Conservation (phyloP, 1,140 invertebrate genomes). For the Drosophila sucinea region DNA sequence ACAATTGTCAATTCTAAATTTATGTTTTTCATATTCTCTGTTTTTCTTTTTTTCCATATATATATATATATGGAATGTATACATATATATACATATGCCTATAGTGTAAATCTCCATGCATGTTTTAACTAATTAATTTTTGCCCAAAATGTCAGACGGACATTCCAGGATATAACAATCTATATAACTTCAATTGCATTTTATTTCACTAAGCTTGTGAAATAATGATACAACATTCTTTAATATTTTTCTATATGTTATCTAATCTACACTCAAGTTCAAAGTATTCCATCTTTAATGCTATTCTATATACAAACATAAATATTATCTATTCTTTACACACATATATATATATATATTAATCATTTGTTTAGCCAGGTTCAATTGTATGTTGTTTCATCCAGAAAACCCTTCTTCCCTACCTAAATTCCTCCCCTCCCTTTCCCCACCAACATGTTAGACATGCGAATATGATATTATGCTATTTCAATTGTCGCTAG, state of each 20-base stretch:
- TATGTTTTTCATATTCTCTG: conserved; percentile 22
- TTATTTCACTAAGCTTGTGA: conserved; percentile 24
- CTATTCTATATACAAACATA: conserved; percentile 15
- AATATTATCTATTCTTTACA: conserved; percentile 15
- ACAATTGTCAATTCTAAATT: conserved; percentile 14
- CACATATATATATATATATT: conserved; percentile 27
- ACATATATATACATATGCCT: background rate
- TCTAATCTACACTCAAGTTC: conserved; percentile 52
- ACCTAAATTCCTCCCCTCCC: background rate
- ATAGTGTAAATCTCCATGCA: background rate
- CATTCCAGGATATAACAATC: conserved; percentile 36
- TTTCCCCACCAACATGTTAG: conserved; percentile 24
- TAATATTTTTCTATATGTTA: conserved; percentile 40
- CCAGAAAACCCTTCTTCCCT: conserved; percentile 20
- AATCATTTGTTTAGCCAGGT: conserved; percentile 38
- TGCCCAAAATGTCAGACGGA: conserved; percentile 18
- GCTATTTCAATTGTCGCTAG: conserved; percentile 57
- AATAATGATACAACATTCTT: conserved; percentile 25
- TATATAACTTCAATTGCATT: conserved; percentile 36
- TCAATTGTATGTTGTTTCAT: conserved; percentile 61
- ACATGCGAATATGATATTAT: conserved; percentile 64
- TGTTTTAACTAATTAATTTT: conserved; percentile 7
- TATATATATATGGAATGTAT: background rate
- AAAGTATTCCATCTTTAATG: conserved; percentile 60
- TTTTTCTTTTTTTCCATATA: conserved; percentile 1